A percentile compares a stretch with the other conserved stretches of the same genome.
These are phyloP conservation scores for Bugulina stolonifera DNA, from an alignment of 2,888 invertebrate genomes.

Conservation along the genomic window DNA sequence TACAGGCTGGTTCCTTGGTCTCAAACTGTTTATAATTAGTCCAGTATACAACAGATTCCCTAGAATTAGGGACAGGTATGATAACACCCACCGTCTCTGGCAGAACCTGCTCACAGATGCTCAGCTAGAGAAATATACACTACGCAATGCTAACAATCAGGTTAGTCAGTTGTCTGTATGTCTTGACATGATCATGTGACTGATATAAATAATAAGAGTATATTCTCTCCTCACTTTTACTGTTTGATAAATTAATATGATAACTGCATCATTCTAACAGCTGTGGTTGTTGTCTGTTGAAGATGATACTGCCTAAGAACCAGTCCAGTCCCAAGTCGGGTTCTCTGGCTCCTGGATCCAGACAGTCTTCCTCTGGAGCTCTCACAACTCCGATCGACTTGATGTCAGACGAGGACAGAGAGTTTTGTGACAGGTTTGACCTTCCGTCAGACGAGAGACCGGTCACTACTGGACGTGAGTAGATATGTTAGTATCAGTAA, in stretches of 20 bases:
- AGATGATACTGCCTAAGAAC: conserved; percentile 18
- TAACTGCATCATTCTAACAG: too few species aligned
- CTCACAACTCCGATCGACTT: not conserved
- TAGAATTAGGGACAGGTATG: conserved; percentile 52
- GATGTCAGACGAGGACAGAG: conserved; percentile 35
- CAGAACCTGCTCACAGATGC: conserved; percentile 50
- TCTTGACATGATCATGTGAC: too few species aligned
- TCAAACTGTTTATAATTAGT: conserved; percentile 55
- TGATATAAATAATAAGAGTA: too few species aligned
- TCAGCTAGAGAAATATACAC: conserved; percentile 40
- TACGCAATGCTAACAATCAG: conserved; percentile 32
- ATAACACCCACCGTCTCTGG: conserved; percentile 48
- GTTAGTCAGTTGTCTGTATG: too few species aligned
- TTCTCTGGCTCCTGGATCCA: not conserved
- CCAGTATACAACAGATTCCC: conserved; percentile 55
- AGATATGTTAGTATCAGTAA: too few species aligned
- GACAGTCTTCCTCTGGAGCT: not conserved
- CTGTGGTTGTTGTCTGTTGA: too few species aligned
- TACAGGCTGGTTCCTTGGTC: conserved; percentile 47
- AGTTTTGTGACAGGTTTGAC: conserved; percentile 47
- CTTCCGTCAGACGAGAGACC: conserved; percentile 47
- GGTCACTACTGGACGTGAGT: conserved; percentile 31
- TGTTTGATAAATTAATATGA: too few species aligned
- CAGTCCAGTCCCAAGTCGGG: not conserved
- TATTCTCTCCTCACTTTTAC: too few species aligned